Base-by-base conservation (phyloP, 1,140 invertebrate species). In the Macrobrachium rosenbergii region DNA sequence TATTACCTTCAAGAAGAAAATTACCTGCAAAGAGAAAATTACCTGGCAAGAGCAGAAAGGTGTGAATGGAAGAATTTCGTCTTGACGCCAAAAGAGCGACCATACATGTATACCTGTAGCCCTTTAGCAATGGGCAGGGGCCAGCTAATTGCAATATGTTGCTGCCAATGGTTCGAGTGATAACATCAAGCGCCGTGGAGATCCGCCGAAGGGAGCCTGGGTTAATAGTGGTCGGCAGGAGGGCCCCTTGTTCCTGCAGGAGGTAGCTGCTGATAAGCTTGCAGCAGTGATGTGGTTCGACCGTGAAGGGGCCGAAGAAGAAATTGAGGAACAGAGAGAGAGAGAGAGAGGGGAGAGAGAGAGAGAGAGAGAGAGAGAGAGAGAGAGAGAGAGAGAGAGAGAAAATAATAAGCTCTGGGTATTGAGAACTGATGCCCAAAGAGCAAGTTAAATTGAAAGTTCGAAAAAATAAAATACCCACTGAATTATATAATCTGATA, bases 71-170 rank as follows among this genome's bases (percentile, higher is more conserved):
- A 58, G 23, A 43, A 45, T 6, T 3, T 14, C 19, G 5, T 7
- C 19, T 45, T 58, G 17, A 52, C n/a, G 59, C 52, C 6, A 11
- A 16, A 45, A 12, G 21, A 60, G 28, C 23, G 28, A 16, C 45
- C 59, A 16, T 21, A n/a, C n/a, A n/a, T n/a, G n/a, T n/a, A n/a
- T 62, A 58, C 11, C 28, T 19, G 52, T 37, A 72, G 52, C 82
- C 82, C 75, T 76, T 28, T 45, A 58, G 60, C 63, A 52, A 45
- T 7, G 69, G 60, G 62, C 82, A 83, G 58, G 83, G 76, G 28
- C 45, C 83, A 63, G 83, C 83, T 86, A 86, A 86, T 86, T 79
- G 83, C 83, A 86, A 86, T 86, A 86, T 86, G 83, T 86, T 86
- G 83, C 83, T 86, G 83, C 77, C 83, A 86, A 86, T 86, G 77